Base-by-base conservation (phyloP, 2,113 vertebrate genomes). In the Nannobrachium achirus region DNA sequence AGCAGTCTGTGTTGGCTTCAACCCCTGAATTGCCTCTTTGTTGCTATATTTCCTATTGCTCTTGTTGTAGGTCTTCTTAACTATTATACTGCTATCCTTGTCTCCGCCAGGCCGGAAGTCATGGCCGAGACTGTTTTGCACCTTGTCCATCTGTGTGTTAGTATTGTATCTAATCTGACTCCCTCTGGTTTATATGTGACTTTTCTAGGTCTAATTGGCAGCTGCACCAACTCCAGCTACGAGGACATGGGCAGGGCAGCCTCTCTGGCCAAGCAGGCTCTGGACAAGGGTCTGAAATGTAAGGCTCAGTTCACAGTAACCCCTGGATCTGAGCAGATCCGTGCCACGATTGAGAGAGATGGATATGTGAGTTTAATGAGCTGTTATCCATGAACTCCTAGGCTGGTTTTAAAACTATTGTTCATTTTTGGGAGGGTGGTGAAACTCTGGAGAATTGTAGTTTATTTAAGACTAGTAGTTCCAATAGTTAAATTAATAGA, bases 201-300 rank as follows among this genome's bases (percentile, higher is more conserved):
- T n/a, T 15, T 44, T 11, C 13, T 78, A 98, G 96, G 96, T 83
- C 89, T 98, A 82, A 98, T 98, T 16, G 96, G 96, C 83, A 98
- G 96, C 92, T 98, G 96, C 73, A 98, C 96, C 75, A 98, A 98
- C 89, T 98, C 96, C 4, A 98, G 97, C 84, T 98, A 98, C 1
- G 96, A 98, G 75, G 96, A 98, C 81, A 98, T 98, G 97, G 96
- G 96, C 45, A 93, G 96, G 25, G 94, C 96, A 0, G 95, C 95
- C 39, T 95, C 96, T 0, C 90, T 98, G 86, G 97, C 96, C 80
- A 95, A 95, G 58, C 96, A 98, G 85, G 96, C 96, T 0, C 87
- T 98, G 8, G 90, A 93, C 0, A 94, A 93, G 0, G 96, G 96
- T 4, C 66, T 97, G 51, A 96, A 95, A 78, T 97, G 96, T 90